Evolutionary conservation across 2,797 vertebrate species (phyloP).

Genomic region (Champsocephalus esox): DNA sequence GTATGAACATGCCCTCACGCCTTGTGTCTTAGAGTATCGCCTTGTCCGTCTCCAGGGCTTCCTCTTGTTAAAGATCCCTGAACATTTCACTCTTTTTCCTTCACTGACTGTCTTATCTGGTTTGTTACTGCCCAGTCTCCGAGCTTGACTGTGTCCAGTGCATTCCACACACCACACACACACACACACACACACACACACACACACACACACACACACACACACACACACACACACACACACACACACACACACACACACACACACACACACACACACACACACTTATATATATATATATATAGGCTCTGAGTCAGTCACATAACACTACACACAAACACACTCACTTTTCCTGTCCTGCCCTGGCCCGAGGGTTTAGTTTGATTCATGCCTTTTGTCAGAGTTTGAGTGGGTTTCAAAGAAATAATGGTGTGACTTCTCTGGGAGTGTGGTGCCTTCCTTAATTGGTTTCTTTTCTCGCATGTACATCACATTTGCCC

Average conservation of each 20-base stretch:
- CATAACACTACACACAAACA: not conserved
- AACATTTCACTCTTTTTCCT: constrained; percentile 47
- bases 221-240: constrained; percentile 14
- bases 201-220: constrained; percentile 7
- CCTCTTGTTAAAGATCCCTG: constrained; percentile 42
- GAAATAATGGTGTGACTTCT: constrained; percentile 79
- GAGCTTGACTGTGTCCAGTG: constrained; percentile 43
- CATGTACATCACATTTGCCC: constrained; percentile 76
- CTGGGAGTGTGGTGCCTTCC: constrained; percentile 65
- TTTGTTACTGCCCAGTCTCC: constrained; percentile 64
- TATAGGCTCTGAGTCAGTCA: not conserved
- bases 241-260: constrained; percentile 17
- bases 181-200: constrained; percentile 10
- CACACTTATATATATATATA: not conserved
- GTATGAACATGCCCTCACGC: constrained; percentile 20
- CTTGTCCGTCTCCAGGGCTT: constrained; percentile 47
- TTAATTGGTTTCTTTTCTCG: constrained; percentile 81
- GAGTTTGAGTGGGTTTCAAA: constrained; percentile 76
- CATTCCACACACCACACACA: constrained; percentile 20
- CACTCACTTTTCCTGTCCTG: constrained; percentile 51
- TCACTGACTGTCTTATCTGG: constrained; percentile 68
- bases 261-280: constrained; percentile 9
- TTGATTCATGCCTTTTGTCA: constrained; percentile 81
- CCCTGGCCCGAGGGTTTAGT: constrained; percentile 77
- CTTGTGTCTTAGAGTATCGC: constrained; percentile 47